Base-by-base conservation (phyloP, 2,113 vertebrate genomes). In the Corydoras maculifer region DNA sequence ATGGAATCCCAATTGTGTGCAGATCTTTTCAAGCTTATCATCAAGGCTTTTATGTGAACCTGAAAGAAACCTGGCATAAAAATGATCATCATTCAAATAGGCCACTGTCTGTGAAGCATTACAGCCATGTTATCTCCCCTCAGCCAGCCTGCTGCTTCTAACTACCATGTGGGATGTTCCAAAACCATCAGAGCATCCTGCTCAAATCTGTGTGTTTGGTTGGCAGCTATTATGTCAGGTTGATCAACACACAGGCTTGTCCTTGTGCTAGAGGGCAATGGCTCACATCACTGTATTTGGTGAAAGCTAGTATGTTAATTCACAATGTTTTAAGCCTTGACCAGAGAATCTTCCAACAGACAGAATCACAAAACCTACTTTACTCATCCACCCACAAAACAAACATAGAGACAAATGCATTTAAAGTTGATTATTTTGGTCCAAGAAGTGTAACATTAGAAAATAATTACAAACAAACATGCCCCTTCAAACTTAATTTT, bases 61-160 rank as follows among this genome's bases (percentile, higher is more conserved):
- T 75, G 51, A 75, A 62, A 70, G 62, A 51, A 57, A 57, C 55
- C 61, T n/a, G 54, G 59, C 32, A 64, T 43, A 63, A 76, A 63
- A 68, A 66, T 63, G 53, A 53, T 70, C 30, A 15, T 65, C 58
- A 49, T 25, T 43, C 18, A 70, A 78, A 62, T 58, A 77, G 76
- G 69, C 58, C 18, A 65, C 49, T 31, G 64, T 71, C 68, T 75
- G 62, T 64, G 57, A 57, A 63, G 69, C 65, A 43, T 58, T 72
- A 48, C 62, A n/a, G 54, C 60, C 11, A 61, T 53, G 60, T 79
- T 75, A 79, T 79, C 78, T 77, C 48, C 35, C 69, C 49, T 75
- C 68, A 51, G 67, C 62, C 77, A 79, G 72, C 65, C 68, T 53
- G 64, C 68, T 64, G 49, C 48, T 30, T 74, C 58, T 18, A 53